phyloP scores from a whole-genome alignment of 1,140 invertebrate genomes.

The Anoplophora glabripennis region DNA sequence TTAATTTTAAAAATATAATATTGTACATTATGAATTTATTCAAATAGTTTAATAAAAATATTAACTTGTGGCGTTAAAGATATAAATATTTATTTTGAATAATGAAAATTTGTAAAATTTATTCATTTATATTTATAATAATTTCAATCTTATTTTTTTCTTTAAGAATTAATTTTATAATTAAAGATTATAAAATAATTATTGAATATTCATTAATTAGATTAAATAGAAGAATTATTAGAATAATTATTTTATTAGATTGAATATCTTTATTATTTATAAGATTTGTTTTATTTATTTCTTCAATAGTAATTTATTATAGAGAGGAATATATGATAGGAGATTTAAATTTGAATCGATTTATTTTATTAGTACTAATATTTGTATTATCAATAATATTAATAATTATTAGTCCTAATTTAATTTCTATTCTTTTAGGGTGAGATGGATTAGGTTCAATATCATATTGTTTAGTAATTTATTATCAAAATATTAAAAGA shows the following conservation, averaged over 20 bases:
- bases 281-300: constrained; percentile 60
- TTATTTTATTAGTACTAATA: constrained; percentile 58
- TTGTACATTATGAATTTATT: constrained; percentile 54
- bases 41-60: constrained; percentile 61
- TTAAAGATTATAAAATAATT: constrained; percentile 51
- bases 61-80: constrained; percentile 60
- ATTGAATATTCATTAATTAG: constrained; percentile 54
- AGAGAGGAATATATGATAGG: constrained; percentile 57
- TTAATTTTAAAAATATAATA: constrained; percentile 55
- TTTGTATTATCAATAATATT: constrained; percentile 67
- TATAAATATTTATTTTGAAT: constrained; percentile 52
- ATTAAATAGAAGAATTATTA: constrained; percentile 51
- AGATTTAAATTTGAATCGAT: constrained; percentile 52
- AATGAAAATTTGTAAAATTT: constrained; percentile 57
- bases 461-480: constrained; percentile 67
- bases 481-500: constrained; percentile 60
- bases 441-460: constrained; percentile 66
- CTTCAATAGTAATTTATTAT: constrained; percentile 60
- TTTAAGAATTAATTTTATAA: constrained; percentile 50
- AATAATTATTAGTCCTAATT: constrained; percentile 65
- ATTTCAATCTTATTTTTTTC: constrained; percentile 47
- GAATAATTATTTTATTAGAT: constrained; percentile 58
- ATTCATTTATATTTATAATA: constrained; percentile 53
- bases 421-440: constrained; percentile 66
- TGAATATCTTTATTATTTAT: constrained; percentile 60